Evolutionary conservation across 2,113 vertebrate genomes (phyloP).

Genomic region (Eulemur rufifrons): DNA sequence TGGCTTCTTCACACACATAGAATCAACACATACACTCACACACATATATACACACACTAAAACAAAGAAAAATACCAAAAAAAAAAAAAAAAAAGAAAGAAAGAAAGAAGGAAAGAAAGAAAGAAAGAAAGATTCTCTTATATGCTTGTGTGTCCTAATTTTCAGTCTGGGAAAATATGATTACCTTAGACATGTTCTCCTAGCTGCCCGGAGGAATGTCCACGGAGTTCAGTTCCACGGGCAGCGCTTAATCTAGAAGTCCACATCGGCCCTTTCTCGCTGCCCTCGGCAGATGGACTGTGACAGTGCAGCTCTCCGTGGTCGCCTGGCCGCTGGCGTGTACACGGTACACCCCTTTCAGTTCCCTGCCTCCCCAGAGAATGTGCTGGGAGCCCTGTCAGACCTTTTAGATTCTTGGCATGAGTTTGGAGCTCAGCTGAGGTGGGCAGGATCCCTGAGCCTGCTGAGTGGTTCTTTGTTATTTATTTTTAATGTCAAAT

Average conservation of each 20-base stretch:
- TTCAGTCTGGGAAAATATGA: not conserved
- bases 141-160: not conserved
- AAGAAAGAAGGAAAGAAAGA: too few species aligned
- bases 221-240: not conserved
- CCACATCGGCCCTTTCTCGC: not conserved
- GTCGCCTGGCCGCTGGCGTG: not conserved
- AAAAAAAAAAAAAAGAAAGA: too few species aligned
- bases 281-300: not conserved
- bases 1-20: not conserved
- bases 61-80: not conserved
- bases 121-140: not conserved
- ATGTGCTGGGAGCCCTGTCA: not conserved
- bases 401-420: constrained; percentile 28
- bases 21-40: not conserved
- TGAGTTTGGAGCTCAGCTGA: not conserved
- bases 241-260: not conserved
- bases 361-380: not conserved
- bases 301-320: not conserved
- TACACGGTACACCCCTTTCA: not conserved
- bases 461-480: not conserved
- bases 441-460: not conserved
- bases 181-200: not conserved
- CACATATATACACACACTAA: not conserved
- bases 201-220: not conserved
- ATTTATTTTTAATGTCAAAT: constrained; percentile 58